Conservation (phyloP, 1,140 invertebrate species). For the Hestina assimilis region DNA sequence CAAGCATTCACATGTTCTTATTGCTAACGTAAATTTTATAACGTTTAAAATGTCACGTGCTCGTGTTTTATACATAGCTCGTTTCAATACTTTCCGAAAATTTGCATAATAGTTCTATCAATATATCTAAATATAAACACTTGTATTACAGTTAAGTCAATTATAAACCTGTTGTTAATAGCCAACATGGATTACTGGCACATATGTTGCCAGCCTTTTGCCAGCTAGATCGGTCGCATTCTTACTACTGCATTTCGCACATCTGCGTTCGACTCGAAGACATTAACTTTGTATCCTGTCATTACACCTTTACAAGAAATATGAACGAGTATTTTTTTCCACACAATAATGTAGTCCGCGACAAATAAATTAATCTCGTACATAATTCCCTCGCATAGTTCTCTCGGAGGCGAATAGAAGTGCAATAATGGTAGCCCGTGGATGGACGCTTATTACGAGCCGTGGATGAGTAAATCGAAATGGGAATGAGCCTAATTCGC, state of each 20-base stretch:
- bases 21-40: background rate
- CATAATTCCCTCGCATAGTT: constrained; percentile 58
- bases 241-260: constrained; percentile 55
- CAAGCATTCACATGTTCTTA: background rate
- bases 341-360: constrained; percentile 57
- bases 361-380: constrained; percentile 60
- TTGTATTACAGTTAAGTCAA: too few relatives aligned
- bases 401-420: constrained; percentile 35
- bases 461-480: constrained; percentile 66
- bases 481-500: constrained; percentile 72
- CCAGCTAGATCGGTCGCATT: constrained; percentile 27
- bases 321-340: constrained; percentile 50
- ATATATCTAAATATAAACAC: too few relatives aligned
- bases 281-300: constrained; percentile 69
- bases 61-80: background rate
- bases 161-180: too few relatives aligned
- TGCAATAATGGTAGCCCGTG: constrained; percentile 46
- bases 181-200: constrained; percentile 11
- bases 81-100: background rate
- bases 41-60: constrained; percentile 12
- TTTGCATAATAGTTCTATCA: too few relatives aligned
- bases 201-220: constrained; percentile 10
- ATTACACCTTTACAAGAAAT: constrained; percentile 63
- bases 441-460: constrained; percentile 46
- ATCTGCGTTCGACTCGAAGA: constrained; percentile 45